Base-by-base conservation (phyloP, 2,797 vertebrate genomes). In the Sebastes taczanowskii region DNA sequence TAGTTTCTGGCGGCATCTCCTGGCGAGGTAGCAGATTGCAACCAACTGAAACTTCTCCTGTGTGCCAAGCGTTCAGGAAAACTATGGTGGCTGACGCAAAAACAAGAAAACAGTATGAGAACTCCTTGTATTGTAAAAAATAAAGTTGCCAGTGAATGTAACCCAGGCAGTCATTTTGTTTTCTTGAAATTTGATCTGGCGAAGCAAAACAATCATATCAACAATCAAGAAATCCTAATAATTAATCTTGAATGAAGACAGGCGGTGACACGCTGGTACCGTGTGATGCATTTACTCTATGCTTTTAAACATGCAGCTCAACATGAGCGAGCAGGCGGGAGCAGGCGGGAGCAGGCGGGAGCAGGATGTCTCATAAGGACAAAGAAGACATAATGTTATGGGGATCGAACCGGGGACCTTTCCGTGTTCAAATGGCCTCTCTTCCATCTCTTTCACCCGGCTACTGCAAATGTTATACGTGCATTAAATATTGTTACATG, bases 401-500 rank as follows among this genome's bases (percentile, higher is more conserved):
- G 59, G n/a, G 20, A 79, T 77, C 34, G 9, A 85, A 85, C 66
- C 68, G 7, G 9, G 11, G 72, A 84, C 71, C 71, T 75, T 56
- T 64, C 14, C 18, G 2, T 30, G 14, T 55, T 70, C 2, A 0
- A 81, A 27, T 10, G 58, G 20, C 61, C 68, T 56, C 71, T 68
- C 49, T 74, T 20, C 46, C 18, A 5, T 71, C 60, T 42, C 69
- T 23, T 76, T 76, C 14, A 27, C 29, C 20, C 16, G 14, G 32
- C 74, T 6, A 77, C 80, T 58, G 35, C 42, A 82, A 85, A 87
- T 82, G 68, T 84, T 84, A 61, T 38, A 88, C 16, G 29, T 71
- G 82, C 77, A 46, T 90, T 91, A 78, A 85, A 89, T 82, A 85
- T 56, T 81, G 79, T 85, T 80, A 81, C 69, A 59, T 91, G 88